Evolutionary conservation across 2,113 vertebrate species (phyloP), one percentile per base, ranked within the genome.

Genomic region (Saguinus midas): DNA sequence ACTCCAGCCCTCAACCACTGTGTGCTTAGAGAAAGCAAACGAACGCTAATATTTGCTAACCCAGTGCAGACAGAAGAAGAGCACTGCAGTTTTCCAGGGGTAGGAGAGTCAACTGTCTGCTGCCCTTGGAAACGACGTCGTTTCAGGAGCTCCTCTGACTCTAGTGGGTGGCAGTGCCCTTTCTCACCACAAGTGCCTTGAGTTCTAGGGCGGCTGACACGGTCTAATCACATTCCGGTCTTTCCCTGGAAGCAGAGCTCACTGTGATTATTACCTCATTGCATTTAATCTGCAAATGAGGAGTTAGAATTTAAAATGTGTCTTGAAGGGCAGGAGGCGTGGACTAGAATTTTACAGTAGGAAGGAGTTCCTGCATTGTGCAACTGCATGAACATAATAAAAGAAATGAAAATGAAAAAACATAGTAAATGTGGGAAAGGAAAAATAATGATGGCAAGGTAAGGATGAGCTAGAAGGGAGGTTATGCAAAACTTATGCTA

Each of bases 201-300:
- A 73, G 37, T 10, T 91, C 82, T 40, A 29, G 82, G 66, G 85
- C 2, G 1, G 89, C 61, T 79, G 81, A 70, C 48, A 93, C 11
- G 27, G 57, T 43, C n/a, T 58, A 32, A 61, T 91, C 78, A 55
- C 50, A 43, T 29, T n/a, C 86, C 89, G 83, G 80, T 61, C 85
- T 61, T 70, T 70, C 43, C 61, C 91, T 64, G 43, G 81, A 80
- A 90, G 85, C 55, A 27, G 82, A 78, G 43, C 80, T 92, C 91
- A 83, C 20, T 70, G 66, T 58, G 84, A 96, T 86, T 85, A 97
- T 97, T 91, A 97, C 90, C 92, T 97, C 96, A 96, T 78, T 95
- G 96, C 37, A 66, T 90, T 93, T 96, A 93, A 78, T 94, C 95
- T 90, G 96, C 96, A 96, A 94, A 93, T 81, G 76, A 97, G 68